phyloP scores from a whole-genome alignment of 2,888 invertebrate genomes.

The Ptychoptera albimana region DNA sequence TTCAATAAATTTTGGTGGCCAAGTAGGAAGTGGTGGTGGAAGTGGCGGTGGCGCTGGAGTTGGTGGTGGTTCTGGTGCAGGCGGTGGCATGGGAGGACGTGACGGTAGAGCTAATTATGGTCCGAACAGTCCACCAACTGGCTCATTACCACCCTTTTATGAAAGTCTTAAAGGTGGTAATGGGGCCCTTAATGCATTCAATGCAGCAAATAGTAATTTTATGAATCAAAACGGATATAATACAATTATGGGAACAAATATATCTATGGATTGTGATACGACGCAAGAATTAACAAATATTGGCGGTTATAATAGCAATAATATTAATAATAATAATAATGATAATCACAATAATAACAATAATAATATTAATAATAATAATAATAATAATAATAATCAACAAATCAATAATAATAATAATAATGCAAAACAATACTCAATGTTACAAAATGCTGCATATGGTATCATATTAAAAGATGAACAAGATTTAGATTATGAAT shows the following conservation, averaged over 20 bases:
- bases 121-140: constrained; percentile 75
- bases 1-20: constrained; percentile 32
- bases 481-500: constrained; percentile 58
- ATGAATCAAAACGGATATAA: constrained; percentile 46
- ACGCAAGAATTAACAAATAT: constrained; percentile 38
- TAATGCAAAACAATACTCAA: constrained; percentile 49
- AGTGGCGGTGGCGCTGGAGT: constrained; percentile 40
- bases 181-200: constrained; percentile 46
- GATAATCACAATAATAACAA: constrained; percentile 25
- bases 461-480: constrained; percentile 67
- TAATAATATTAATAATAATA: constrained; percentile 8
- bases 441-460: constrained; percentile 64
- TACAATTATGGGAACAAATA: constrained; percentile 46
- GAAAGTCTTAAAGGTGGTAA: constrained; percentile 72
- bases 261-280: constrained; percentile 59
- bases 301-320: constrained; percentile 13
- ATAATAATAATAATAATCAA: constrained; percentile 27
- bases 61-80: constrained; percentile 49
- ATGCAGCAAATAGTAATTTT: constrained; percentile 44
- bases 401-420: constrained; percentile 24
- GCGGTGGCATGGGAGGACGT: constrained; percentile 61
- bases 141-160: constrained; percentile 77
- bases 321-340: constrained; percentile 15
- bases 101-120: constrained; percentile 76
- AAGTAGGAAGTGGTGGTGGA: constrained; percentile 38